phyloP scores from a whole-genome alignment of 2,797 vertebrate species.

The Phyllotis vaccarum region DNA sequence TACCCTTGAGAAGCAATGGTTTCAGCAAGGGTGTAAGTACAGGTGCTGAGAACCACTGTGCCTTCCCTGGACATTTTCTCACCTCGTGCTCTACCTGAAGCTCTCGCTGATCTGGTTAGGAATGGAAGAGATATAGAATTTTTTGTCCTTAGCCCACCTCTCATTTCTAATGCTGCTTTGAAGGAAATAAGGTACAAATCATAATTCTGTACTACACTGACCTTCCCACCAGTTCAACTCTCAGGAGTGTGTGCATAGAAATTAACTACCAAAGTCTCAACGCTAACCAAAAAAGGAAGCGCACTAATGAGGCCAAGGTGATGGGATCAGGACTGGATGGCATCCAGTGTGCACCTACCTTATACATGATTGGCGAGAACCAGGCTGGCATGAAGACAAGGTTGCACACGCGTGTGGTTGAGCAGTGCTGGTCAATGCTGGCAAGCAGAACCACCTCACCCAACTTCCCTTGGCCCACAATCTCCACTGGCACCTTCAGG shows the following conservation, averaged over 20 bases:
- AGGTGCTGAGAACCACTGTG: neutral
- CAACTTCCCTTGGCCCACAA: constrained; percentile 91
- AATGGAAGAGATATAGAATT: neutral
- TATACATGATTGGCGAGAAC: constrained; percentile 95
- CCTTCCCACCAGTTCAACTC: neutral
- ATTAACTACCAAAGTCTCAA: neutral
- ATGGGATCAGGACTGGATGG: neutral
- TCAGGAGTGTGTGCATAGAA: neutral
- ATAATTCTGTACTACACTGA: neutral
- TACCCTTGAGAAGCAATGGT: neutral
- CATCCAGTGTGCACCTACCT: constrained; percentile 87
- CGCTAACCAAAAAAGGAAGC: neutral
- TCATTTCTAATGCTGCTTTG: constrained; percentile 12
- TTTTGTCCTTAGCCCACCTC: neutral
- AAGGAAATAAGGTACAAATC: neutral
- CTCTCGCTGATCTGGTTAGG: neutral
- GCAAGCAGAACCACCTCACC: constrained; percentile 92
- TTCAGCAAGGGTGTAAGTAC: neutral
- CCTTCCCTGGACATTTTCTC: neutral
- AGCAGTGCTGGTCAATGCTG: constrained; percentile 94
- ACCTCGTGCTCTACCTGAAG: neutral
- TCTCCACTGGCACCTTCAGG: constrained; percentile 93
- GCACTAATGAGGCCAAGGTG: neutral
- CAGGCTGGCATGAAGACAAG: constrained; percentile 95
- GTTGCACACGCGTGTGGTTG: constrained; percentile 93